A percentile compares a stretch with the other conserved stretches of the same genome.
These are phyloP conservation scores for Falcunculus frontatus DNA, from an alignment of 2,113 vertebrate species.

Conservation along the genomic window DNA sequence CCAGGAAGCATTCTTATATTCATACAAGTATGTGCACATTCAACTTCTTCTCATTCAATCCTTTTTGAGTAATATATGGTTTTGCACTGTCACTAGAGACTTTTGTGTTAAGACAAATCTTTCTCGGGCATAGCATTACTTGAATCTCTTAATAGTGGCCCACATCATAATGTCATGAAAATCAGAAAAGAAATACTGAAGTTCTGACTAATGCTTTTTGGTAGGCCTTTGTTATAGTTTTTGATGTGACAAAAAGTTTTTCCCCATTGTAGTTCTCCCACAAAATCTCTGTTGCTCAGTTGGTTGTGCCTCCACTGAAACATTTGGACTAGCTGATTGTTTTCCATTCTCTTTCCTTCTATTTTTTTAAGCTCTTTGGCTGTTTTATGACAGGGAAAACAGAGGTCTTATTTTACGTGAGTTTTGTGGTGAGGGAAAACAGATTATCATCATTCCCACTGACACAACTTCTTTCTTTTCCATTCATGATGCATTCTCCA, in stretches of 20 bases:
- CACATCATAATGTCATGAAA: background rate
- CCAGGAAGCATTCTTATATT: background rate
- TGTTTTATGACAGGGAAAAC: background rate
- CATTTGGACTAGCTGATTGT: background rate
- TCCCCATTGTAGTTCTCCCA: background rate
- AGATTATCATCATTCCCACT: background rate
- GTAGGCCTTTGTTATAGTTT: background rate
- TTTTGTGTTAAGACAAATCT: background rate
- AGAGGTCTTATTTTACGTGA: background rate
- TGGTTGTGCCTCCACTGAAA: background rate
- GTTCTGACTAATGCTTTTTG: background rate
- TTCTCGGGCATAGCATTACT: background rate
- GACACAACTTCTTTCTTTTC: background rate
- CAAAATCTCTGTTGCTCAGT: background rate
- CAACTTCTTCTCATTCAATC: background rate
- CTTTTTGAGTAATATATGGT: background rate
- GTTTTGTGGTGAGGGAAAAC: background rate
- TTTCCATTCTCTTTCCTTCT: background rate
- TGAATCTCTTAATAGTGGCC: background rate
- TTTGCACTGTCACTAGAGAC: rapidly evolving
- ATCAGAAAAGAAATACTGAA: background rate
- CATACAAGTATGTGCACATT: background rate
- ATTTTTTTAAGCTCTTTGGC: background rate
- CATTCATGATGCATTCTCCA: background rate
- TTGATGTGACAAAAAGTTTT: background rate